phyloP scores from a whole-genome alignment of 2,797 vertebrate genomes.

The Alca torda region DNA sequence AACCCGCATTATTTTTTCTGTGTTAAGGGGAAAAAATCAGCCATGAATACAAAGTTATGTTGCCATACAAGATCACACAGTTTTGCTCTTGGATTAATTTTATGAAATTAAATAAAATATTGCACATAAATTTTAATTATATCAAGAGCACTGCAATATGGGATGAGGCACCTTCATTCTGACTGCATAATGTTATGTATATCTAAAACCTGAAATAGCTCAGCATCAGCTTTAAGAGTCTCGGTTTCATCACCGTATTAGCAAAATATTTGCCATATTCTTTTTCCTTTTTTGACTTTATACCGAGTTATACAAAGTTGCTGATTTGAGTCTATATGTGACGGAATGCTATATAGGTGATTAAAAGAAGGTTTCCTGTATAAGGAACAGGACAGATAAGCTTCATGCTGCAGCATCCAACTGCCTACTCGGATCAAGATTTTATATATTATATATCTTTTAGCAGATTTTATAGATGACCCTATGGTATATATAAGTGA shows the following conservation, averaged over 20 bases:
- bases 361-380: background rate
- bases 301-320: background rate
- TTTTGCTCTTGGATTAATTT: slow-evolving; percentile 33
- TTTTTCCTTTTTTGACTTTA: background rate
- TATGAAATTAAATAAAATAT: slow-evolving; percentile 40
- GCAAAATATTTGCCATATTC: background rate
- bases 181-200: background rate
- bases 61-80: slow-evolving; percentile 24
- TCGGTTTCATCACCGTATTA: background rate
- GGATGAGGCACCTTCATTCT: slow-evolving; percentile 52
- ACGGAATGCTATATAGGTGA: background rate
- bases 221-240: slow-evolving; percentile 16
- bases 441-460: background rate
- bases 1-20: slow-evolving; percentile 54
- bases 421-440: background rate
- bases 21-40: slow-evolving; percentile 33
- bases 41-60: slow-evolving; percentile 47
- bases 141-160: background rate
- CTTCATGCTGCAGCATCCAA: background rate
- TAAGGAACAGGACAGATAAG: background rate
- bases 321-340: background rate
- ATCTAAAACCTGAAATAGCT: slow-evolving; percentile 2
- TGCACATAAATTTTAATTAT: slow-evolving; percentile 49
- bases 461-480: background rate
- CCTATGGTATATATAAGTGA: background rate